Conservation (phyloP, 2,888 invertebrate species). For the Yponomeuta evonymella region DNA sequence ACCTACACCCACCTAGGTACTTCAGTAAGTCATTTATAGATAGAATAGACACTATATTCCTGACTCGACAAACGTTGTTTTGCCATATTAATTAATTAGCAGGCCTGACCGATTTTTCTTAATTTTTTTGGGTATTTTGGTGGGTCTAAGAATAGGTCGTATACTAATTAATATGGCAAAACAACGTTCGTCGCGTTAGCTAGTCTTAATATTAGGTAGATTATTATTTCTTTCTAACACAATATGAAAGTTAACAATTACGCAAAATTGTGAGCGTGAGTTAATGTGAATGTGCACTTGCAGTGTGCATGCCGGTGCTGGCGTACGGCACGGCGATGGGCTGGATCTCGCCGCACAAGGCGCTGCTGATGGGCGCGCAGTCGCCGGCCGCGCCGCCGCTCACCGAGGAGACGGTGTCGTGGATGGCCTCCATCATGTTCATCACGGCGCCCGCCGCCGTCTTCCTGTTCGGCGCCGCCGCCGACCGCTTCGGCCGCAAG, state of each 20-base stretch:
- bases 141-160: no score
- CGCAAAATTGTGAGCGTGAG: no score
- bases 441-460: constrained; percentile 74
- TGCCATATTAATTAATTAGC: no score
- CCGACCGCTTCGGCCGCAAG: constrained; percentile 71
- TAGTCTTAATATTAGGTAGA: no score
- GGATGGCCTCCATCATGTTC: constrained; percentile 76
- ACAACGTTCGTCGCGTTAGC: no score
- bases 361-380: constrained; percentile 55
- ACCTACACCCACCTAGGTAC: not conserved
- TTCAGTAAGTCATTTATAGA: constrained; percentile 37
- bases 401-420: constrained; percentile 65
- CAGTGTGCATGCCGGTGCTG: constrained; percentile 74
- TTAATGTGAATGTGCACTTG: constrained; percentile 26
- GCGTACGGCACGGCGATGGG: constrained; percentile 74
- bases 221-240: no score
- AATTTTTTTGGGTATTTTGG: no score
- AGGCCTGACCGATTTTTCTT: no score
- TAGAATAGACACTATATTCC: not conserved
- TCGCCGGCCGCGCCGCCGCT: constrained; percentile 59
- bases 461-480: constrained; percentile 67
- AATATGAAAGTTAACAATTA: no score
- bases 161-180: no score
- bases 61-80: no score
- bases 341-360: constrained; percentile 75